Evolutionary conservation across 2,797 vertebrate genomes (phyloP), one percentile per base, ranked within the genome.

Genomic region (Apogon hyalosoma): DNA sequence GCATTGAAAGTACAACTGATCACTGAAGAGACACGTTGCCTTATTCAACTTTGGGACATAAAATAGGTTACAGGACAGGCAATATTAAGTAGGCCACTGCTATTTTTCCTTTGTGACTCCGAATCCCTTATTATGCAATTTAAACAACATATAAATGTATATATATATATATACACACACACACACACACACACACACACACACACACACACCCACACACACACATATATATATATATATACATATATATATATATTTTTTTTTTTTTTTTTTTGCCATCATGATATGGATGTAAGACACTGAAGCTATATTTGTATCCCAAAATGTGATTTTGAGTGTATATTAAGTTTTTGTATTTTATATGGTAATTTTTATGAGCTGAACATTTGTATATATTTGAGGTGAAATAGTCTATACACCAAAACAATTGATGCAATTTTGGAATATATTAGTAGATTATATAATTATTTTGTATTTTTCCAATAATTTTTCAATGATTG

Each of bases 281-380:
- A 49, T 72, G 42, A 70, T 54, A 49, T 85, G 48, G 69, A 82
- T 82, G 48, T 77, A 84, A 85, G 41, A 92, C 78, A 91, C 80
- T 90, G 83, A 93, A 92, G 88, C 84, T 92, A 84, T 83, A 80
- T 86, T 82, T 89, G 53, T 82, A 92, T 92, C 91, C 92, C 88
- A 87, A 72, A 94, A 94, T 94, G 93, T 94, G 92, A 94, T 86
- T 77, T 75, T 83, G 7, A 69, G 13, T 83, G 75, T 77, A 60
- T 85, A 83, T 60, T 49, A 66, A 76, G 45, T 57, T 70, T 69
- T 65, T 84, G 28, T 73, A 75, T 76, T 81, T 80, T 64, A 42
- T 65, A 59, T 79, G 48, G 11, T 67, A 0, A 42, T 76, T 80
- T 83, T 69, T 68, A 65, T 83, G 50, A 76, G 62, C 60, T 50